Evolutionary conservation across 2,797 vertebrate genomes (phyloP).

Genomic region (Pitangus sulphuratus): DNA sequence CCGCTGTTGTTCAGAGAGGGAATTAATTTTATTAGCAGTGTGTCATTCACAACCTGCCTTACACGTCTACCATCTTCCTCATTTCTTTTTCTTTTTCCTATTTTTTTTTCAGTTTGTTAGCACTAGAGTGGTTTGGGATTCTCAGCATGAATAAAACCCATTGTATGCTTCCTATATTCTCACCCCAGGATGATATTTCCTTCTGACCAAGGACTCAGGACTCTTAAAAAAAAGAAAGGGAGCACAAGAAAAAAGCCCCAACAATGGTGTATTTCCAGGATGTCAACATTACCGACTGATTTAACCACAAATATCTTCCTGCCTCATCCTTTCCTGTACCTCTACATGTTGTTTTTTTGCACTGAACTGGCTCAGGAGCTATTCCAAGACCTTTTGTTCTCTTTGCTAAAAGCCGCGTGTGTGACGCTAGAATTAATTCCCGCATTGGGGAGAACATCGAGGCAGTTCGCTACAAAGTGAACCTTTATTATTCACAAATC

Average conservation of each 20-base stretch:
- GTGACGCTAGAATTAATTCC: not conserved
- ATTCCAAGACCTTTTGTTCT: not conserved
- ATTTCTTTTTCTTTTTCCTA: not conserved
- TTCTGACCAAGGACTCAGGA: not conserved
- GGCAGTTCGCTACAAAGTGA: not conserved
- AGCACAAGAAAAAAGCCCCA: not conserved
- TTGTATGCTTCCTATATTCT: conserved; percentile 10
- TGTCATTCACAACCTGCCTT: conserved; percentile 5
- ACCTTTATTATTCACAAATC: not conserved
- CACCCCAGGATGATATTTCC: not conserved
- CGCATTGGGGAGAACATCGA: accelerated
- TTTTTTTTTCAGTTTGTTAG: not conserved
- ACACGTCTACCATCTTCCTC: not conserved
- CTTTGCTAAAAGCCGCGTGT: accelerated
- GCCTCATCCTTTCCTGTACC: not conserved
- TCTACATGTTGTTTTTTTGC: not conserved
- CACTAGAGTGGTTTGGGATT: not conserved
- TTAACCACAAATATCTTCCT: not conserved
- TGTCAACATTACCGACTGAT: not conserved
- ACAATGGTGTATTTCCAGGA: not conserved
- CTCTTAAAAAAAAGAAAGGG: not conserved
- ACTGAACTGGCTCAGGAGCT: not conserved
- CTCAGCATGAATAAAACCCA: not conserved
- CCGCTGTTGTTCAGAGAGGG: not conserved
- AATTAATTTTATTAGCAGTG: conserved; percentile 20